These are phyloP conservation scores for Adelognathus sp. DNA, from an alignment of 2,888 invertebrate species.

Conservation along the genomic window DNA sequence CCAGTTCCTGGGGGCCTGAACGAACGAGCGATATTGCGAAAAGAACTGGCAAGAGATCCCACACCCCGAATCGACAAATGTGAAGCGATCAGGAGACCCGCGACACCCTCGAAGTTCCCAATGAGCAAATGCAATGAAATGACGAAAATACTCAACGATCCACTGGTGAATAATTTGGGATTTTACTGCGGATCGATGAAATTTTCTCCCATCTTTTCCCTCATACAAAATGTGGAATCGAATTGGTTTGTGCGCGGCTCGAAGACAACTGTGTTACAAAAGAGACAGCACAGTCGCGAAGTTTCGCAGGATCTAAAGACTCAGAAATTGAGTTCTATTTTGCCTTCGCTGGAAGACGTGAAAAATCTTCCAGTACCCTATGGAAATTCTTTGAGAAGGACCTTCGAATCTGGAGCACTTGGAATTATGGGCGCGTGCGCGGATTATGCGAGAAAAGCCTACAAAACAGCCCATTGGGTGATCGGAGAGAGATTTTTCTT, in stretches of 20 bases:
- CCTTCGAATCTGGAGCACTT: neutral
- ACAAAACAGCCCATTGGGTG: neutral
- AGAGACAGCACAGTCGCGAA: neutral
- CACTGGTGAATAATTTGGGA: neutral
- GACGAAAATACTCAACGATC: neutral
- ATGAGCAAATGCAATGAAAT: neutral
- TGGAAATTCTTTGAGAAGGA: neutral
- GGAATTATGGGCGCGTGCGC: neutral
- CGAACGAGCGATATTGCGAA: neutral
- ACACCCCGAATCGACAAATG: neutral
- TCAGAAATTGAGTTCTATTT: neutral
- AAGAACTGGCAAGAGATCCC: neutral
- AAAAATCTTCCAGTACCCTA: neutral
- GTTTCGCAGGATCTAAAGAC: neutral
- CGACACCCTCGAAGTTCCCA: constrained; percentile 57
- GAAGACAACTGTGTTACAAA: neutral
- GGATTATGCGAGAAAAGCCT: neutral
- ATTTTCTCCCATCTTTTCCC: too few species aligned
- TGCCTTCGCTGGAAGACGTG: neutral
- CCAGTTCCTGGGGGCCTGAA: neutral
- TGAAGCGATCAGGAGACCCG: constrained; percentile 33
- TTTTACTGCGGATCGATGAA: neutral
- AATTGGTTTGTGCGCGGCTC: neutral
- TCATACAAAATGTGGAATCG: neutral
- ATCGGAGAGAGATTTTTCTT: neutral